Evolutionary conservation across 2,888 invertebrate species (phyloP).

Genomic region (Noctua pronuba): DNA sequence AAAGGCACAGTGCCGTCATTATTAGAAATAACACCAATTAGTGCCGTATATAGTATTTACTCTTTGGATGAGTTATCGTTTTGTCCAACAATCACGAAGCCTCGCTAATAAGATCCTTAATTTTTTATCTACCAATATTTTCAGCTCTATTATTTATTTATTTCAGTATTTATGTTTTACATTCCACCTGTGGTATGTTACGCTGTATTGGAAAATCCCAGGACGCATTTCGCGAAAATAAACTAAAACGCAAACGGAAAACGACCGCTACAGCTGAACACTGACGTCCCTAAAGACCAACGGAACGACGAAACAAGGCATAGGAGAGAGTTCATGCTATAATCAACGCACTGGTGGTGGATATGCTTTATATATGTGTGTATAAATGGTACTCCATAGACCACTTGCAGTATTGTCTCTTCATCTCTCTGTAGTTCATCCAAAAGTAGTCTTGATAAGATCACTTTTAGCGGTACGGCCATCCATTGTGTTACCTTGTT

Average conservation of each 20-base stretch:
- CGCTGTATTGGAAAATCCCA: conserved; percentile 4
- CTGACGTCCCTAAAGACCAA: conserved; percentile 23
- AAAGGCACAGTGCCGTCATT: background rate
- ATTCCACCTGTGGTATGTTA: background rate
- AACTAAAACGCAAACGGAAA: conserved; percentile 23
- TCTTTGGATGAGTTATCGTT: background rate
- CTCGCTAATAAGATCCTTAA: background rate
- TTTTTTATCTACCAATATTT: too few species aligned
- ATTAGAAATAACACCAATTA: background rate
- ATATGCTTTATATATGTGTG: background rate
- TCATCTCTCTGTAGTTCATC: background rate
- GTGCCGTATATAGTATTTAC: background rate
- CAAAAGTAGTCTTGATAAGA: background rate
- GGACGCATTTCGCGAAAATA: conserved; percentile 10
- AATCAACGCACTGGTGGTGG: conserved; percentile 2
- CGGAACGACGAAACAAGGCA: conserved; percentile 11
- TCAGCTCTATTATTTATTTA: background rate
- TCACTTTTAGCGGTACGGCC: background rate
- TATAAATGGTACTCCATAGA: background rate
- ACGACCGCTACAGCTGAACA: conserved; percentile 21
- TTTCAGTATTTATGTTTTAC: background rate
- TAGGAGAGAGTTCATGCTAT: conserved; percentile 3
- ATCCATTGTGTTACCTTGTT: too few species aligned
- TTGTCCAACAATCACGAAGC: background rate
- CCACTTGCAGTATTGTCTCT: background rate